These are phyloP conservation scores for Microchirus variegatus DNA, from an alignment of 2,797 vertebrate genomes.

Conservation along the genomic window DNA sequence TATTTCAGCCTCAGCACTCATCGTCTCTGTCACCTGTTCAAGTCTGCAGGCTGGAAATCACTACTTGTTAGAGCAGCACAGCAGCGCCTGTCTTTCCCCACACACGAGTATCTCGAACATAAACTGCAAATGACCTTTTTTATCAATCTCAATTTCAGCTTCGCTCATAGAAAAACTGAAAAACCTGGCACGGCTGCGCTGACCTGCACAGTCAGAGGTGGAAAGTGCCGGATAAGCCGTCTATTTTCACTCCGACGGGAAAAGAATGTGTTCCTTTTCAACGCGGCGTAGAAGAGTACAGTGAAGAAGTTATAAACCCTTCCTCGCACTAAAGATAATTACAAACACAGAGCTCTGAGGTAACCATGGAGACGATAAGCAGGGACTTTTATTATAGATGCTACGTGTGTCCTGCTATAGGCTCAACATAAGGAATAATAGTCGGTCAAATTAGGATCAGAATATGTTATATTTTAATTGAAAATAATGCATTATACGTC, in stretches of 20 bases:
- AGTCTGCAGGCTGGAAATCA: constrained; percentile 57
- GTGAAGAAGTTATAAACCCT: background rate
- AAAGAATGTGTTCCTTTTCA: constrained; percentile 7
- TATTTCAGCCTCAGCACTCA: constrained; percentile 59
- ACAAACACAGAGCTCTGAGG: constrained; percentile 4
- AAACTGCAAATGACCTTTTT: constrained; percentile 40
- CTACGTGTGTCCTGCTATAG: background rate
- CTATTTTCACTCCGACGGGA: constrained; percentile 1
- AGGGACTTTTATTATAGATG: constrained; percentile 12
- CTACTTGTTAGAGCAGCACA: constrained; percentile 43
- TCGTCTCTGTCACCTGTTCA: constrained; percentile 58
- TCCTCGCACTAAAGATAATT: constrained; percentile 11
- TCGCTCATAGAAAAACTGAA: constrained; percentile 17
- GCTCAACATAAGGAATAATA: background rate
- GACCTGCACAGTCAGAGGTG: constrained; percentile 10
- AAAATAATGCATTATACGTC: no score
- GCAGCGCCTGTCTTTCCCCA: constrained; percentile 21
- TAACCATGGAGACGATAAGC: constrained; percentile 27
- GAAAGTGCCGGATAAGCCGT: background rate
- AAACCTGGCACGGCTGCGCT: constrained; percentile 29
- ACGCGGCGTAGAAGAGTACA: background rate
- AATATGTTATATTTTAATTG: no score
- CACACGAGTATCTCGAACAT: constrained; percentile 13
- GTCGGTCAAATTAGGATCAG: background rate
- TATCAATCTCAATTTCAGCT: constrained; percentile 40